Evolutionary conservation across 2,888 invertebrate genomes (phyloP).

Genomic region (Ectobius pallidus): DNA sequence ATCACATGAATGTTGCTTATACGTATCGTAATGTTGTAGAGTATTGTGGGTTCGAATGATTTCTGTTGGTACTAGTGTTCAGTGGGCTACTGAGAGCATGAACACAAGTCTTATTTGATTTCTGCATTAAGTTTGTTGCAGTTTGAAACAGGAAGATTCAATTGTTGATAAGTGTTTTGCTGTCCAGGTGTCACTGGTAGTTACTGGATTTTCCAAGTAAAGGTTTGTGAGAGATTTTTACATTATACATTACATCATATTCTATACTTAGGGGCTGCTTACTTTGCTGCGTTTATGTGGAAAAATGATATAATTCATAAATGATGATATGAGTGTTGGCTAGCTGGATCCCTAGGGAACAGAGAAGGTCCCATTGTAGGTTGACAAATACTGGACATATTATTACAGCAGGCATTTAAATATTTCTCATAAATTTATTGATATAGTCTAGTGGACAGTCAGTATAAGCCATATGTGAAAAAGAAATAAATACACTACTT

Average conservation of each 20-base stretch:
- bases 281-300: not conserved
- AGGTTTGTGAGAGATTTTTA: not conserved
- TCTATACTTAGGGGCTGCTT: not conserved
- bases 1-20: constrained; percentile 27
- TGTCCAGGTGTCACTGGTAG: constrained; percentile 6
- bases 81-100: constrained; percentile 14
- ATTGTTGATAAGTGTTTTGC: not conserved
- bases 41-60: constrained; percentile 48
- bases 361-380: too few relatives aligned
- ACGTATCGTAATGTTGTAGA: constrained; percentile 4
- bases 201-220: too few relatives aligned
- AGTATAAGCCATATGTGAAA: too few relatives aligned
- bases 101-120: not conserved
- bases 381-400: too few relatives aligned
- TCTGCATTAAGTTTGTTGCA: constrained; percentile 4
- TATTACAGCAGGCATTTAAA: too few relatives aligned
- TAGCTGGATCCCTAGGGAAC: too few relatives aligned
- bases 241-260: not conserved
- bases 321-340: too few relatives aligned
- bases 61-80: constrained; percentile 38
- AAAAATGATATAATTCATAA: too few relatives aligned
- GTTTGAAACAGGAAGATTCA: not conserved
- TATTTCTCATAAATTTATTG: too few relatives aligned
- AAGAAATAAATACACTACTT: too few relatives aligned
- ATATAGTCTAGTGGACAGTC: too few relatives aligned